Conservation (phyloP, 1,140 invertebrate species). For the Lepidotrigona ventralis region DNA sequence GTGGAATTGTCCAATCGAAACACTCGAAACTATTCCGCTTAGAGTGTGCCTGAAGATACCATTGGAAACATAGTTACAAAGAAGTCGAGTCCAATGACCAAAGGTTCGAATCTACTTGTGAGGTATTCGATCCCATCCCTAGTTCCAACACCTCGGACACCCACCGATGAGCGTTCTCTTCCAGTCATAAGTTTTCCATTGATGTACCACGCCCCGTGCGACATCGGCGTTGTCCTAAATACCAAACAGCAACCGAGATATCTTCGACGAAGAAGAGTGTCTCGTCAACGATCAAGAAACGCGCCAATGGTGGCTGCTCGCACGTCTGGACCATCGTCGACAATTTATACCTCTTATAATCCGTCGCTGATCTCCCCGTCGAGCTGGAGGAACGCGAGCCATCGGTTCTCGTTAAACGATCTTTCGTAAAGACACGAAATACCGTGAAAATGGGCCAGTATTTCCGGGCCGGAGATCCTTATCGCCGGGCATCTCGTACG, state of each 20-base stretch:
- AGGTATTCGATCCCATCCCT: too few species aligned
- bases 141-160: too few species aligned
- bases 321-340: background rate
- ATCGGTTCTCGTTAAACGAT: slow-evolving; percentile 32
- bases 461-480: slow-evolving; percentile 28
- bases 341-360: slow-evolving; percentile 36
- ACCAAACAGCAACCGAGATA: background rate
- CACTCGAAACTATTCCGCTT: too few species aligned
- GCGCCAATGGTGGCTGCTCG: background rate
- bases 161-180: too few species aligned
- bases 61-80: too few species aligned
- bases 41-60: too few species aligned
- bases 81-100: too few species aligned
- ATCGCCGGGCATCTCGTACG: slow-evolving; percentile 8
- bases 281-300: background rate
- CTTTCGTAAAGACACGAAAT: slow-evolving; percentile 36
- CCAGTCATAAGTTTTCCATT: too few species aligned
- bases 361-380: slow-evolving; percentile 18
- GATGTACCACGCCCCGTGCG: too few species aligned
- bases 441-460: slow-evolving; percentile 49
- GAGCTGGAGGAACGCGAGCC: background rate
- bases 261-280: slow-evolving; percentile 18
- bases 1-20: too few species aligned
- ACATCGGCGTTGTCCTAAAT: too few species aligned
- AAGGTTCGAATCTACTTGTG: too few species aligned